Conservation (phyloP, 1,140 invertebrate genomes). For the Caenorhabditis briggsae region DNA sequence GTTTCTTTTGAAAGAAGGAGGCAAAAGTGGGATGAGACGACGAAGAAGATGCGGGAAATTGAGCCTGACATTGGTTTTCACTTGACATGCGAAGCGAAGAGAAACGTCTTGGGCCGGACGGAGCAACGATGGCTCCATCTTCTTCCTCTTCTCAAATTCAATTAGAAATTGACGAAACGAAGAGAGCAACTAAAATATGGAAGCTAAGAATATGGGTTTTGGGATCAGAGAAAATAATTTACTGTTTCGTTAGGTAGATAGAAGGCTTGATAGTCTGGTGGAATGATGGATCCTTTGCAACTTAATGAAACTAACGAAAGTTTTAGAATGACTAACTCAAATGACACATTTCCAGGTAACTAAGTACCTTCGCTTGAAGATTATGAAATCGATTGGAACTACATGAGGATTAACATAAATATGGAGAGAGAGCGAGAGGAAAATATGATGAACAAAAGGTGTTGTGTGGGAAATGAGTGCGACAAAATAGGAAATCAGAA, state of each 20-base stretch:
- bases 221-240: neutral
- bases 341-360: constrained; percentile 1
- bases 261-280: no score
- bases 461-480: neutral
- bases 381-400: constrained; percentile 49
- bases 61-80: constrained; percentile 56
- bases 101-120: constrained; percentile 19
- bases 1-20: neutral
- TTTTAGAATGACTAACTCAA: no score
- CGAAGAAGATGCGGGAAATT: constrained; percentile 26
- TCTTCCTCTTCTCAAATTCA: constrained; percentile 6
- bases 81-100: constrained; percentile 41
- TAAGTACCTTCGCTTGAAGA: neutral
- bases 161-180: constrained; percentile 56
- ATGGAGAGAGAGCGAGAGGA: neutral
- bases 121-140: constrained; percentile 1
- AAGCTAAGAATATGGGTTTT: neutral
- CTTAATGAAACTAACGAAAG: no score
- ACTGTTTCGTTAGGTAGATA: no score
- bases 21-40: neutral
- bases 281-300: no score
- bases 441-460: neutral
- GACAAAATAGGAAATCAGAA: constrained; percentile 21
- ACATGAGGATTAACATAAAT: constrained; percentile 45
- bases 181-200: neutral